phyloP scores from a whole-genome alignment of 2,797 vertebrate species.

The Pristis pectinata region DNA sequence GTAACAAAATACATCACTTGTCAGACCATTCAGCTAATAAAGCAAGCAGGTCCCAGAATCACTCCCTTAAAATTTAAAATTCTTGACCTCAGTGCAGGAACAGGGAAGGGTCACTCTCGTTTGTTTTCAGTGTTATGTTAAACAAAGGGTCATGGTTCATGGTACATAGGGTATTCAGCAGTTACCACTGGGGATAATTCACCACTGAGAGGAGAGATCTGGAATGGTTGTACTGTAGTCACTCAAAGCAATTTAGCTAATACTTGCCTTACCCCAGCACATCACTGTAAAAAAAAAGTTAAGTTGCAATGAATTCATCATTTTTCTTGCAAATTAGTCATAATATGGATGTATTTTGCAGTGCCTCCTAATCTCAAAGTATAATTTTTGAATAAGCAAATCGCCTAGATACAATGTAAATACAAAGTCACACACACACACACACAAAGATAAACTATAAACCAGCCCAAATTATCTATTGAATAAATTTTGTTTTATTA shows the following conservation, averaged over 20 bases:
- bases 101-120: neutral
- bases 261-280: neutral
- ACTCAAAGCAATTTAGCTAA: neutral
- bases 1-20: neutral
- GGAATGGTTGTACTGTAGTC: neutral
- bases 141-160: neutral
- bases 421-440: neutral
- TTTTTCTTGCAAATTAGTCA: neutral
- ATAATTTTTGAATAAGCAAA: neutral
- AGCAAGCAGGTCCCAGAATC: neutral
- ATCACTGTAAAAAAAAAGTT: neutral
- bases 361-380: neutral
- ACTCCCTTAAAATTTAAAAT: neutral
- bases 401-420: neutral
- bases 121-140: neutral
- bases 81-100: neutral
- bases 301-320: too few species aligned
- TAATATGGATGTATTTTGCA: neutral
- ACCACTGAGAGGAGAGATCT: neutral
- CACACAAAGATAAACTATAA: neutral
- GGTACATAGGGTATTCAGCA: neutral
- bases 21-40: neutral
- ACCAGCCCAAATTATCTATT: neutral
- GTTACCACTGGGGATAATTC: neutral
- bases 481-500: neutral